Evolutionary conservation across 2,888 invertebrate species (phyloP), one percentile per base, ranked within the genome.

Genomic region (Athalia circularis): DNA sequence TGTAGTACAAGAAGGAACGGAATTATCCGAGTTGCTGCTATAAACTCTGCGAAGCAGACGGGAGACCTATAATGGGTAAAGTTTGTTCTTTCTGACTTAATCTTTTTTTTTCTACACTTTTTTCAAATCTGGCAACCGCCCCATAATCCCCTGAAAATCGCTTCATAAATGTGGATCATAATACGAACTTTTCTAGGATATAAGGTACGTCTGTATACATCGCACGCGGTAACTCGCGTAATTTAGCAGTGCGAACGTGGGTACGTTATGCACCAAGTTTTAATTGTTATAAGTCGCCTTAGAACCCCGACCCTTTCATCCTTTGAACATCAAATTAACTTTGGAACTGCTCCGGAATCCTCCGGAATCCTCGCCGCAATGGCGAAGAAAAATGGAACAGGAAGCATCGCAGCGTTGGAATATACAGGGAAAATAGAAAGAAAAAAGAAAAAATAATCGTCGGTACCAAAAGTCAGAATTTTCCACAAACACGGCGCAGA

Each of bases 241-340:
- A 72, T 47, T 72, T 47, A 47, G 72, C 57, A 59, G 72, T 59
- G 72, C 43, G 57, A 72, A 72, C 72, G 59, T 72, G 72, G 81
- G 64, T 77, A 81, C 80, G 83, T 85, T 85, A 82, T 82, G 83
- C 80, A 76, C 82, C 80, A 87, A 87, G 85, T 87, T 88, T 86
- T 86, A 87, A 87, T 87, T 86, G 86, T 87, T 86, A 86, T 85
- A 83, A 83, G 83, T 84, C 82, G 83, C 83, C 80, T 72, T 15
- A 45, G 45, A 65, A 9, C 9, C 29, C 45, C 75, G 62, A 29
- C n/a, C 50, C 64, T 50, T 75, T 75, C 75, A 62, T 62, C n/a
- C 50, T 13, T 59, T 72, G 72, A 59, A 57, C 72, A 59, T 75
- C 62, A 29, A 61, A 75, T 61, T 62, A 59, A 72, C 9, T 59